These are phyloP conservation scores for Stenchaetothrips biformis DNA, from an alignment of 2,888 invertebrate genomes.

Conservation along the genomic window DNA sequence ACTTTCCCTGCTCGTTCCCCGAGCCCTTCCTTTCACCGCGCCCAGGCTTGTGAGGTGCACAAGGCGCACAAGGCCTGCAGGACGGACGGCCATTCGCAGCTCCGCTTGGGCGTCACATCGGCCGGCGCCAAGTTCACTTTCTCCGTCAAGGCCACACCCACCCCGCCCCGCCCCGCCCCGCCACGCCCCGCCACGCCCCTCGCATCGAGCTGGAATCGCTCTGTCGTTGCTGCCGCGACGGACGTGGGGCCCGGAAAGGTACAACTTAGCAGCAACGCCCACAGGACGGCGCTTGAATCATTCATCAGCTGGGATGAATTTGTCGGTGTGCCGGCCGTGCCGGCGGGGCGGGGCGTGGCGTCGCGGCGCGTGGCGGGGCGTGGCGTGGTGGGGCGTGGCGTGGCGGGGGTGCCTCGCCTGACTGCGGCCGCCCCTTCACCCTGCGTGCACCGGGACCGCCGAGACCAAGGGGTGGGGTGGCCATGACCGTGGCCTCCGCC, in stretches of 20 bases:
- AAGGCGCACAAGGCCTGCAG: not conserved
- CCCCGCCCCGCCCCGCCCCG: not conserved
- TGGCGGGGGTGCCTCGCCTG: not conserved
- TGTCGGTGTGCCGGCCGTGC: no score
- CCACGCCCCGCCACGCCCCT: not conserved
- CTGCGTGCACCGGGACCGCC: not conserved
- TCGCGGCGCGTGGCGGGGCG: no score
- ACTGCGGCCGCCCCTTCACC: not conserved
- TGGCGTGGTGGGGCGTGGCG: no score
- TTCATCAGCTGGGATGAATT: not conserved
- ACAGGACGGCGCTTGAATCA: not conserved
- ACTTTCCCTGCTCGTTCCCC: not conserved
- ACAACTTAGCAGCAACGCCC: not conserved
- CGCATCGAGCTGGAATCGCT: no score
- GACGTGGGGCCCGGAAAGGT: no score
- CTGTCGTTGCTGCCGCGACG: no score
- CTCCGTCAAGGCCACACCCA: not conserved
- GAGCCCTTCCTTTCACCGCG: not conserved
- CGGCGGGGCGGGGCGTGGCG: no score
- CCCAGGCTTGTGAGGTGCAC: not conserved
- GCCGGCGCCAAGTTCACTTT: not conserved
- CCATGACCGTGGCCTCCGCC: slow-evolving; percentile 4
- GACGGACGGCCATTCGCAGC: no score
- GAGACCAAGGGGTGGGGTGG: not conserved
- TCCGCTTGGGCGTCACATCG: not conserved